phyloP scores from a whole-genome alignment of 2,113 vertebrate species.

The Phaetusa simplex region DNA sequence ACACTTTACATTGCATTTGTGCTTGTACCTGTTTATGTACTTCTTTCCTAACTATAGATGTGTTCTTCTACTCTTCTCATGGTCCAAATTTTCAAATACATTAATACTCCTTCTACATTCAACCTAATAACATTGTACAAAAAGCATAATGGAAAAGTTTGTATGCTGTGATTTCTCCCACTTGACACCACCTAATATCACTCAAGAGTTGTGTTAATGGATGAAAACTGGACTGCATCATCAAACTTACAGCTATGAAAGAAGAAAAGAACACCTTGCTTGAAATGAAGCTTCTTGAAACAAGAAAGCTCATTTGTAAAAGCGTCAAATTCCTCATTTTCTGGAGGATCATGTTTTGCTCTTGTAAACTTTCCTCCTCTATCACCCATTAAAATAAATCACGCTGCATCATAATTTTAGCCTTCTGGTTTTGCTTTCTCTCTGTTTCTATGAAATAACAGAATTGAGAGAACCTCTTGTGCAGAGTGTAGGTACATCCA shows the following conservation, averaged over 20 bases:
- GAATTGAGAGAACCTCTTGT: not conserved
- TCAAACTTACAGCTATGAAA: not conserved
- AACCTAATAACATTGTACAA: not conserved
- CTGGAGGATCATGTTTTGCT: not conserved
- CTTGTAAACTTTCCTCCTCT: not conserved
- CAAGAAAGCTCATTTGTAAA: not conserved
- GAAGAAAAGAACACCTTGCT: not conserved
- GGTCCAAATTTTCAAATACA: not conserved
- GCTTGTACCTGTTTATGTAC: not conserved
- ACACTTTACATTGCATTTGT: not conserved
- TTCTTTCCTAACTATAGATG: not conserved
- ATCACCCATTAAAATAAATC: not conserved
- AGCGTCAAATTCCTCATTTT: not conserved
- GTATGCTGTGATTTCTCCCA: not conserved
- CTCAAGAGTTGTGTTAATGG: not conserved
- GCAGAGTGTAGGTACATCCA: not conserved
- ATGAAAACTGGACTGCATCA: not conserved
- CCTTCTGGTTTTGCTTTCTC: not conserved
- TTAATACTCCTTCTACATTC: not conserved
- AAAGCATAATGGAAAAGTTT: not conserved
- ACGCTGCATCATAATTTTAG: not conserved
- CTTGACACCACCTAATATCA: not conserved
- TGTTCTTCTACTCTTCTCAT: not conserved
- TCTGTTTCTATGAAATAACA: not conserved
- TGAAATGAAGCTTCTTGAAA: not conserved